Base-by-base conservation (phyloP, 2,113 vertebrate genomes). In the Pangasianodon gigas region DNA sequence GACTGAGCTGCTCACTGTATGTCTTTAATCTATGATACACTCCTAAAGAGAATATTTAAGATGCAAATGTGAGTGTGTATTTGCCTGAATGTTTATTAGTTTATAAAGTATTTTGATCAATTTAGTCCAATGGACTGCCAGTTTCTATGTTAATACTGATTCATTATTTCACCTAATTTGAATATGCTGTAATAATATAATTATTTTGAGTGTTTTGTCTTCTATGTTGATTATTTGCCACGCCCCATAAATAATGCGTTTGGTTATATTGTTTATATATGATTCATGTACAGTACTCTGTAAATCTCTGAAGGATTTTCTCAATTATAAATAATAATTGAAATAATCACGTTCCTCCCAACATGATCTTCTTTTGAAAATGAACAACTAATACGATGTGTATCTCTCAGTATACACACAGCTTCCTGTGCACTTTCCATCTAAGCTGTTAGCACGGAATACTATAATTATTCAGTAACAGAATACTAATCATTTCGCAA, bases 361-460 rank as follows among this genome's bases (percentile, higher is more conserved):
- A n/a, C 65, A 67, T 16, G 16, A 84, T 84, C 46, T 84, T 3
- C 32, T 87, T 52, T 77, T 77, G 24, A n/a, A 74, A 77, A 87
- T 21, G 13, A 87, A 85, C 21, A 79, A 54, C 56, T 79, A 65
- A 88, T 77, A 60, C 62, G n/a, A n/a, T 54, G 18, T 60, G 18
- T 58, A 77, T 51, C 0, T 87, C 44, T 80, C 56, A 29, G 44
- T 77, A 65, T 51, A 74, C 74, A 85, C 60, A 88, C n/a, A n/a
- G 37, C 48, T 75, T 56, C 6, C 41, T 86, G 84, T 56, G 54
- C 67, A 85, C 58, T 60, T 82, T 81, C 13, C 37, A 65, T 88
- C 86, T 13, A 85, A 87, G n/a, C 48, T 29, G 41, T 71, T 85
- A 79, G 44, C 56, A 9, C 58, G 51, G 60, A 86, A 81, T 74